Evolutionary conservation across 2,888 invertebrate species (phyloP).

Genomic region (Leuctra nigra): DNA sequence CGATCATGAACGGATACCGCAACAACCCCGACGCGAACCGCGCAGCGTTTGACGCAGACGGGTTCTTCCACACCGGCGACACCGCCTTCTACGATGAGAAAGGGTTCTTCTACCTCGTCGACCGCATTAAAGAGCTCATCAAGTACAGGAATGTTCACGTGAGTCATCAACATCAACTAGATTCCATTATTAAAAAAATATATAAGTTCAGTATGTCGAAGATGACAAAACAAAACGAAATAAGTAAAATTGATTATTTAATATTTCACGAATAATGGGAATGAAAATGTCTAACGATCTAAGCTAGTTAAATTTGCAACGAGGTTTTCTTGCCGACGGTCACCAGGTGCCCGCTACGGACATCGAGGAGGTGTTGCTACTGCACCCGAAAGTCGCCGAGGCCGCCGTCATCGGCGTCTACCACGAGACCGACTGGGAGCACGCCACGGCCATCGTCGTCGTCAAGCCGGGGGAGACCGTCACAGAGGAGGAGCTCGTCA

Average conservation of each 20-base stretch:
- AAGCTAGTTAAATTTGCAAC: neutral
- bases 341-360: neutral
- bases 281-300: no score
- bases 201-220: no score
- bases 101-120: slow-evolving; percentile 40
- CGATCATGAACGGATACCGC: slow-evolving; percentile 10
- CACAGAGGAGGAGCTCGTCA: slow-evolving; percentile 13
- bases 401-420: slow-evolving; percentile 12
- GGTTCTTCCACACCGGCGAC: slow-evolving; percentile 36
- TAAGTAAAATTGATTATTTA: no score
- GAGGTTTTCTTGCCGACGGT: neutral
- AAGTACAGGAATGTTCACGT: slow-evolving; percentile 44
- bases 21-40: slow-evolving; percentile 1
- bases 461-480: neutral
- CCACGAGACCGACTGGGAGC: slow-evolving; percentile 19
- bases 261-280: no score
- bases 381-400: slow-evolving; percentile 14
- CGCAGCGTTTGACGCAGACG: slow-evolving; percentile 7
- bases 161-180: no score
- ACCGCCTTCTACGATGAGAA: slow-evolving; percentile 40
- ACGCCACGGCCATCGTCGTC: slow-evolving; percentile 16
- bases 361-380: slow-evolving; percentile 6
- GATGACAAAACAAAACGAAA: no score
- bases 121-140: slow-evolving; percentile 45
- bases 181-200: no score